Base-by-base conservation (phyloP, 2,888 invertebrate species). In the Embidobia sp. region DNA sequence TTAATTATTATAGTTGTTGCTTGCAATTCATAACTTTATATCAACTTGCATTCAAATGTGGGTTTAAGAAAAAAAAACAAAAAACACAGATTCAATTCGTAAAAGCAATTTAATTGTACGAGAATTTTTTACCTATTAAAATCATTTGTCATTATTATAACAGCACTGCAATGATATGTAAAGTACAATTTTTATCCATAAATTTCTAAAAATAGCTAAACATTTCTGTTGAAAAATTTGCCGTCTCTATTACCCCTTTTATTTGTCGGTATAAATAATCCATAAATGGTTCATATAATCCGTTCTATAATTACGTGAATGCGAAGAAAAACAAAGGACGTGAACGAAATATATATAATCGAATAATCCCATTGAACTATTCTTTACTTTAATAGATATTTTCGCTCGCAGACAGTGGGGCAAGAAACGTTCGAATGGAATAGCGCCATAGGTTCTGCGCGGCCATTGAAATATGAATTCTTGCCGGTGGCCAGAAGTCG, bases 381-480 rank as follows among this genome's bases (percentile, higher is more conserved):
- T 69, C 40, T 69, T 69, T 69, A 69, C 57, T 69, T 57, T 69
- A 69, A 57, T 69, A 69, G 67, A 69, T 49, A 57, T 69, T 46
- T 67, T 67, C 40, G 42, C 29, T 69, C 31, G 40, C 26, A 4
- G 27, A 46, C 13, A 13, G 27, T n/a, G n/a, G n/a, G n/a, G n/a
- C n/a, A n/a, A n/a, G n/a, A n/a, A n/a, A n/a, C n/a, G n/a, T n/a
- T n/a, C 33, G 29, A 22, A 37, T 18, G 42, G 26, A 69, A 59
- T 69, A 26, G 53, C 40, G 40, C 53, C 51, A 46, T 53, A 31
- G 37, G 53, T 15, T 48, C 18, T 33, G 64, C 26, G 53, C 26
- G 42, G 42, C 33, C 57, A 57, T 57, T 75, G 57, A 69, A 70
- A 70, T 70, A 76, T 76, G 42, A 76, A 76, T 69, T 59, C 57